phyloP scores from a whole-genome alignment of 2,888 invertebrate species.

The Hymenopus coronatus region DNA sequence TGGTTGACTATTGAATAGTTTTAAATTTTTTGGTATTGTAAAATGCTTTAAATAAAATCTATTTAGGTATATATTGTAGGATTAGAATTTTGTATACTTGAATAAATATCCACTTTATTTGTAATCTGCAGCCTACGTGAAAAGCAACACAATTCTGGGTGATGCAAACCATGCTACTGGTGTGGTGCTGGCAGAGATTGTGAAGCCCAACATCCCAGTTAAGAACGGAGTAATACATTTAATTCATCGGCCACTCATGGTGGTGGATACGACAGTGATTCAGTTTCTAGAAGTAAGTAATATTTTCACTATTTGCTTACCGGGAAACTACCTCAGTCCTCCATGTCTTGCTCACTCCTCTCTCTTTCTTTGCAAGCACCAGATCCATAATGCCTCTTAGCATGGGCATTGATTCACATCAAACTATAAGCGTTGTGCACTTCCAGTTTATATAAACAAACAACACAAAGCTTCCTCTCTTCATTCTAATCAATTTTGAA shows the following conservation, averaged over 20 bases:
- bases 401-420: background rate
- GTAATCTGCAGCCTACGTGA: constrained; percentile 67
- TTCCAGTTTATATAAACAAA: background rate
- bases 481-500: background rate
- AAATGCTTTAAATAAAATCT: no score
- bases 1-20: no score
- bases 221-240: constrained; percentile 91
- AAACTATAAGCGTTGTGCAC: no score
- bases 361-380: background rate
- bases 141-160: constrained; percentile 77
- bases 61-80: constrained; percentile 23
- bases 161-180: constrained; percentile 76
- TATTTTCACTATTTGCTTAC: background rate
- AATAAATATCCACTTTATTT: no score
- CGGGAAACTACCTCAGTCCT: background rate
- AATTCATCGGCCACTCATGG: constrained; percentile 87
- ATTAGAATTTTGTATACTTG: background rate
- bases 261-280: constrained; percentile 82
- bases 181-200: constrained; percentile 83
- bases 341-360: background rate
- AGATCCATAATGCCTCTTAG: background rate
- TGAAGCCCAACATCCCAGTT: constrained; percentile 86
- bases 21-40: no score
- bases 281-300: constrained; percentile 76
- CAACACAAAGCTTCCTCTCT: background rate